Conservation (phyloP, 2,888 invertebrate genomes). For the Ernsta delagoae region DNA sequence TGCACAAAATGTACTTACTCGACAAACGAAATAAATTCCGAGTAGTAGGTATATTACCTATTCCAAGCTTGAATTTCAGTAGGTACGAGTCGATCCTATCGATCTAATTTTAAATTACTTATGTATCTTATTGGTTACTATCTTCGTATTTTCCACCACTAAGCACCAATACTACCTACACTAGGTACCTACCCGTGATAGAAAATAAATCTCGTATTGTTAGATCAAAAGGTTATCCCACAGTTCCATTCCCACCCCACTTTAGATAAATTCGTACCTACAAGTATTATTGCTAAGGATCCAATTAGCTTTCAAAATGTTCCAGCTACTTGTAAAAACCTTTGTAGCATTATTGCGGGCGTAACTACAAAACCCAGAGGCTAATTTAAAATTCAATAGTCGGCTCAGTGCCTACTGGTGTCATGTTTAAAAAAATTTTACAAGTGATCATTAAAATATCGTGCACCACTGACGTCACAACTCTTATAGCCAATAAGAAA, state of each 20-base stretch:
- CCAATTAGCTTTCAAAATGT: slow-evolving; percentile 9
- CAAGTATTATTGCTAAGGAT: background rate
- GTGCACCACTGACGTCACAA: background rate
- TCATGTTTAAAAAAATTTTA: background rate
- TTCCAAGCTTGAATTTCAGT: background rate
- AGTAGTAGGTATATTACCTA: background rate
- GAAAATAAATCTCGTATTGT: no score
- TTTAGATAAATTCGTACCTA: no score
- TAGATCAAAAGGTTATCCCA: no score
- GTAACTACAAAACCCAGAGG: background rate
- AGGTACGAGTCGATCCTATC: background rate
- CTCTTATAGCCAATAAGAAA: background rate
- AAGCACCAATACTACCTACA: no score
- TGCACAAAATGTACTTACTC: background rate
- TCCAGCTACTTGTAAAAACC: background rate
- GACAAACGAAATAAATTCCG: background rate
- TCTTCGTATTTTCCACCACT: no score
- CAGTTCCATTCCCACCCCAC: no score
- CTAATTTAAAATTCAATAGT: background rate
- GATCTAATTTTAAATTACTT: no score
- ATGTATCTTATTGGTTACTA: no score
- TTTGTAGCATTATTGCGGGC: background rate
- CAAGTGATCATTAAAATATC: background rate
- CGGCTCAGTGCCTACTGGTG: background rate
- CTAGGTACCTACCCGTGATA: no score